Conservation (phyloP, 2,888 invertebrate genomes). For the Agrotis segetum region DNA sequence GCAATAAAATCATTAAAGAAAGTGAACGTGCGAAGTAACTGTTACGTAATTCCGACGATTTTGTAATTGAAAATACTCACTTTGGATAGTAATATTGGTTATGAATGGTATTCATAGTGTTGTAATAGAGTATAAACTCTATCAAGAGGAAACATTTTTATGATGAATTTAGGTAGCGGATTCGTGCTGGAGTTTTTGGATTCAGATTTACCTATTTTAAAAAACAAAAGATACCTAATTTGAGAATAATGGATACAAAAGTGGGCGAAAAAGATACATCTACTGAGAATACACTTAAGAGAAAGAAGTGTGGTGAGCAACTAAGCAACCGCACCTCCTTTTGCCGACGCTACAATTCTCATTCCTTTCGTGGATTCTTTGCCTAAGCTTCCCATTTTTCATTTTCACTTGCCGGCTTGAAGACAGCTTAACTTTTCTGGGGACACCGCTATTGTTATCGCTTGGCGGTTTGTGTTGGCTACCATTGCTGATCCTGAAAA, state of each 20-base stretch:
- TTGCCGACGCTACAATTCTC: conserved; percentile 43
- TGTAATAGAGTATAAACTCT: no score
- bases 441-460: conserved; percentile 58
- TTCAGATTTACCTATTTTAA: conserved; percentile 14
- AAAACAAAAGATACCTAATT: conserved; percentile 20
- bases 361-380: conserved; percentile 54
- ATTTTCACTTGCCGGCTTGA: conserved; percentile 57
- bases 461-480: conserved; percentile 34
- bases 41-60: not conserved
- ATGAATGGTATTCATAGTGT: no score
- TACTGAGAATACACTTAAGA: conserved; percentile 19
- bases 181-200: not conserved
- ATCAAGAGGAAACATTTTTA: not conserved
- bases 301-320: conserved; percentile 31
- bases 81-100: not conserved
- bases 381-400: conserved; percentile 62
- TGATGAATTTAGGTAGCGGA: no score
- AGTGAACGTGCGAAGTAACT: not conserved
- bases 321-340: conserved; percentile 34
- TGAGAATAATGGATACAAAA: conserved; percentile 16
- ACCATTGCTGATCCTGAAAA: conserved; percentile 40
- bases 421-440: conserved; percentile 59
- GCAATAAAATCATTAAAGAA: not conserved
- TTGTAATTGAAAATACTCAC: not conserved
- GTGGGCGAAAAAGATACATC: conserved; percentile 26